These are phyloP conservation scores for Andrena fulva DNA, from an alignment of 2,888 invertebrate genomes.

Conservation along the genomic window DNA sequence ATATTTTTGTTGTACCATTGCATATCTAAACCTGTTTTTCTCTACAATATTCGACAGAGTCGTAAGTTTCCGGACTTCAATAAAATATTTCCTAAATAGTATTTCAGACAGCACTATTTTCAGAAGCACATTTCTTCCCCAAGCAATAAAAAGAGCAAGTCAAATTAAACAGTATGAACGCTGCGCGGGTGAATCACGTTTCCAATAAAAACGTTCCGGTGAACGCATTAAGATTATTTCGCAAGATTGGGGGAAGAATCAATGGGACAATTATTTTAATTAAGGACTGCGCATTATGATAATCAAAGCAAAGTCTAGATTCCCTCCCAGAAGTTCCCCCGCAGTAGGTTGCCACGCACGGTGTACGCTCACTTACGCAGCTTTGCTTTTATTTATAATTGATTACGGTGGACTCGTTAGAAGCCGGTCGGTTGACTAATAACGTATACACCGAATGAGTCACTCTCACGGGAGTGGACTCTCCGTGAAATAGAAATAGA, in stretches of 20 bases:
- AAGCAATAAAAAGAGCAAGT: no score
- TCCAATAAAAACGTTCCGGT: no score
- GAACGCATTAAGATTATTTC: neutral
- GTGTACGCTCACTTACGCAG: constrained; percentile 32
- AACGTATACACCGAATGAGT: constrained; percentile 69
- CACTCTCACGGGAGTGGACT: constrained; percentile 70
- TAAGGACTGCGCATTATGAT: neutral
- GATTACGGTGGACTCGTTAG: constrained; percentile 71
- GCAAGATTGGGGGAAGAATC: neutral
- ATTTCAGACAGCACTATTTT: no score
- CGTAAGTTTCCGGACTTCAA: no score
- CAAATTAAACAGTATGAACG: no score
- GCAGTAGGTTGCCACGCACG: neutral
- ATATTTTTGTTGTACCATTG: no score
- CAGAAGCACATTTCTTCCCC: no score
- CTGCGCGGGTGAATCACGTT: no score
- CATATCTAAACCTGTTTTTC: no score
- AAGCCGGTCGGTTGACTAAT: constrained; percentile 67
- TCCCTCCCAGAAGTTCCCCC: neutral
- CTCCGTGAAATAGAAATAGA: constrained; percentile 78
- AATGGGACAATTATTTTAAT: neutral
- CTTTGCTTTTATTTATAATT: constrained; percentile 69
- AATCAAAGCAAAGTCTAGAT: constrained; percentile 3
- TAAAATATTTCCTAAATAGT: no score
- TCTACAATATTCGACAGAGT: no score